Evolutionary conservation across 2,797 vertebrate species (phyloP), one percentile per base, ranked within the genome.

Genomic region (Eremophila alpestris): DNA sequence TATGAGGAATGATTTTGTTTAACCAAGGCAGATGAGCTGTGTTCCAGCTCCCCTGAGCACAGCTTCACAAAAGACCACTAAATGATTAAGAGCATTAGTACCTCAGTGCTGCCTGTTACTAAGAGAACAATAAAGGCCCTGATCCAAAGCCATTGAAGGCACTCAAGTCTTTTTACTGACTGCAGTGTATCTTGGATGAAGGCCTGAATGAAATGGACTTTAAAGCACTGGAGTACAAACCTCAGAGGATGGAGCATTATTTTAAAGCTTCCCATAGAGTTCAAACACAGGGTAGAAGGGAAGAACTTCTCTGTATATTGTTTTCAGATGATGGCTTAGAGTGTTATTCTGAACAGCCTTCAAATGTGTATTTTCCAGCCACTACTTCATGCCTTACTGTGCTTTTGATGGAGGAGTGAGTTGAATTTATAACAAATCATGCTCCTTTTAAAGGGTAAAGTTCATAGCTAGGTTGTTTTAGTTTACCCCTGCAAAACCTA

Each of bases 171-270:
- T 80, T 71, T 86, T 88, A 91, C 63, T 54, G 59, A 83, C 40
- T 93, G 90, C 16, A 90, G 93, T 95, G 63, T 92, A 89, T 90
- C 74, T 96, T 97, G 96, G 94, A 95, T 94, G 83, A 77, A 93
- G 93, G 83, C 96, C 95, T 94, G 85, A 80, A 46, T 56, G 48
- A 76, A 89, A 70, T 65, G 67, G 79, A 56, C 77, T 93, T 95
- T 80, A 94, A 91, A 94, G 70, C 38, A 5, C 41, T 75, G 46
- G 36, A 68, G 40, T 88, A 73, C 59, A 83, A 88, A 84, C 54
- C 74, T 94, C 91, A 87, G 83, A 91, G 87, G 87, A 79, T 90
- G 80, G 67, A 70, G 73, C 85, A 78, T 91, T 92, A 88, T 81
- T 88, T 90, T 69, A 86, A 84, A 91, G 77, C 55, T 94, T 90